Evolutionary conservation across 2,113 vertebrate genomes (phyloP).

Genomic region (Oceanodroma tethys): DNA sequence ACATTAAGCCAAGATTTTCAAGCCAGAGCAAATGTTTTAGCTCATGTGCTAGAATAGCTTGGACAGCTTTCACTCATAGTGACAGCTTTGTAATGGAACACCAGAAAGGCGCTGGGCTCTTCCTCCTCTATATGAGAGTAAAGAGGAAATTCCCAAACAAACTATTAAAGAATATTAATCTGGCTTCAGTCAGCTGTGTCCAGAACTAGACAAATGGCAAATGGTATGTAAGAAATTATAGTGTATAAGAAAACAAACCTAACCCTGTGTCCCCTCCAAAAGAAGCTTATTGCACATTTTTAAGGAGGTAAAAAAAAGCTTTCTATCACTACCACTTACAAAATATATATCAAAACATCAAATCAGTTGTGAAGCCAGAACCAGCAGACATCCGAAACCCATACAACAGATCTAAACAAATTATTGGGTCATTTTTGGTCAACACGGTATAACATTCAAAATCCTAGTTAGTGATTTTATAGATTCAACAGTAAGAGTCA

Average conservation of each 20-base stretch:
- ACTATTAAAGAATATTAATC: neutral
- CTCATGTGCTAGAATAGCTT: neutral
- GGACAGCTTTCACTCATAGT: neutral
- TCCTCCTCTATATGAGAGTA: neutral
- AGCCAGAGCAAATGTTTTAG: neutral
- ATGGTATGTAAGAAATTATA: neutral
- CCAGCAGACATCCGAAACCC: neutral
- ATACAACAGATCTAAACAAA: neutral
- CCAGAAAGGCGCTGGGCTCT: neutral
- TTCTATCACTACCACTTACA: neutral
- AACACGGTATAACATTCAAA: neutral
- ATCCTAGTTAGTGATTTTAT: neutral
- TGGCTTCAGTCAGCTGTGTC: neutral
- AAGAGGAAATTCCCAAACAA: neutral
- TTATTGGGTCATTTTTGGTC: neutral
- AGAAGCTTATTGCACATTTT: neutral
- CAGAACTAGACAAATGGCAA: neutral
- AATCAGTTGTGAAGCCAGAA: neutral
- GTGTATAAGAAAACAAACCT: neutral
- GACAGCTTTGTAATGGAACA: neutral
- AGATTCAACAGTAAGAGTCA: neutral
- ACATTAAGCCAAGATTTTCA: neutral
- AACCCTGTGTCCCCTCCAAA: neutral
- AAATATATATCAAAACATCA: neutral
- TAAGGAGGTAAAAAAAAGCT: neutral